Evolutionary conservation across 1,140 invertebrate species (phyloP).

Genomic region (Planococcus citri): DNA sequence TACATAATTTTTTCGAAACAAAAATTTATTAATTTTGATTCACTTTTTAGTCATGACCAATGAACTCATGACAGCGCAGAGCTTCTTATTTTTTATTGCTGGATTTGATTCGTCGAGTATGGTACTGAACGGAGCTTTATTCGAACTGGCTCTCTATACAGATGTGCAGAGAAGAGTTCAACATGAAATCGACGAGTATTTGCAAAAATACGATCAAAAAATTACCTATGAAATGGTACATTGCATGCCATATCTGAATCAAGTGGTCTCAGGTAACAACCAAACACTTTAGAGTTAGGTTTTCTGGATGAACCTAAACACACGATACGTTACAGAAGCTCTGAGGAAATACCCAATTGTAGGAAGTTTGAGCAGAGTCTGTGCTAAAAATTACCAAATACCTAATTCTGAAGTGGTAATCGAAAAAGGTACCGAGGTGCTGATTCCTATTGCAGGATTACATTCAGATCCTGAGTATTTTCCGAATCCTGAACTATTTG

Average conservation of each 20-base stretch:
- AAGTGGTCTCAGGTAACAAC: slow-evolving; percentile 35
- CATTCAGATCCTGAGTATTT: slow-evolving; percentile 34
- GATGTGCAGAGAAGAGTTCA: slow-evolving; percentile 40
- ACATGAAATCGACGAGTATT: slow-evolving; percentile 40
- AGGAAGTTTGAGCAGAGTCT: slow-evolving; percentile 37
- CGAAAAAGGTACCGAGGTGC: slow-evolving; percentile 32
- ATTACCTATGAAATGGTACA: slow-evolving; percentile 39
- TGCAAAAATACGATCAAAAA: slow-evolving; percentile 33
- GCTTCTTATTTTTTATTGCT: slow-evolving; percentile 45
- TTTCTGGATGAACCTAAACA: too few relatives aligned
- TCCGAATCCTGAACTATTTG: slow-evolving; percentile 33
- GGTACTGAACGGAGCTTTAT: slow-evolving; percentile 36
- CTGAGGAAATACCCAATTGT: slow-evolving; percentile 43
- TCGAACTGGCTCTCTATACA: slow-evolving; percentile 39
- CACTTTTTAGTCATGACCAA: not conserved
- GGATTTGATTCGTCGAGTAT: slow-evolving; percentile 48
- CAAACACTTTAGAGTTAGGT: slow-evolving; percentile 8
- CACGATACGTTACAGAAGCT: slow-evolving; percentile 39
- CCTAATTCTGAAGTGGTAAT: slow-evolving; percentile 32
- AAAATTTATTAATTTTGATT: too few relatives aligned
- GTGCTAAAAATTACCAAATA: slow-evolving; percentile 40
- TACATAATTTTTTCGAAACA: too few relatives aligned
- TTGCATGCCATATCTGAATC: slow-evolving; percentile 34
- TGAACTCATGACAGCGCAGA: slow-evolving; percentile 38
- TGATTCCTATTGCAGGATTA: slow-evolving; percentile 33